These are phyloP conservation scores for Exephanes ischioxanthus DNA, from an alignment of 2,888 invertebrate genomes.

Conservation along the genomic window DNA sequence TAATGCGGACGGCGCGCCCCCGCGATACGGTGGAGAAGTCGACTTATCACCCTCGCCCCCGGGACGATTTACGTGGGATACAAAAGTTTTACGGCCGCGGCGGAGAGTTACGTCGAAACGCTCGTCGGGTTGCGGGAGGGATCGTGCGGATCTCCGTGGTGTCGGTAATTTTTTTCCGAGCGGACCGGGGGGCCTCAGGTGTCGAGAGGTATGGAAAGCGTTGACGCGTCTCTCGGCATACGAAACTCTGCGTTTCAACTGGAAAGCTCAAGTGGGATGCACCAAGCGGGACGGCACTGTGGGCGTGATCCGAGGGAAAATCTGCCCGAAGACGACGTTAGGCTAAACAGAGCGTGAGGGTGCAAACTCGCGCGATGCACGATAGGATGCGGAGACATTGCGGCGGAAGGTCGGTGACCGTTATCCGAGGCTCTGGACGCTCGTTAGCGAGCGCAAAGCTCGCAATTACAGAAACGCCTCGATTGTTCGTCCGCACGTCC, in stretches of 20 bases:
- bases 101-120: not conserved
- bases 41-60: constrained; percentile 22
- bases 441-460: constrained; percentile 53
- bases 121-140: not conserved
- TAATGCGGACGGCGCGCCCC: constrained; percentile 23
- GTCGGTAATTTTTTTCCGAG: constrained; percentile 3
- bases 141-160: constrained; percentile 2
- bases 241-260: constrained; percentile 8
- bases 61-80: constrained; percentile 46
- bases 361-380: constrained; percentile 35
- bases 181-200: not conserved
- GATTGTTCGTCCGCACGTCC: constrained; percentile 51
- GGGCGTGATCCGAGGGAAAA: not conserved
- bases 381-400: constrained; percentile 29
- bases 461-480: constrained; percentile 46
- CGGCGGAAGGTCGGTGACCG: constrained; percentile 3
- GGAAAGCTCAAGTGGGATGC: not conserved
- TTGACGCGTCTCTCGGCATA: constrained; percentile 12
- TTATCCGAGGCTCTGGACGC: constrained; percentile 27
- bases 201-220: not conserved
- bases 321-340: constrained; percentile 26
- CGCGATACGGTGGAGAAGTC: constrained; percentile 4
- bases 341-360: not conserved
- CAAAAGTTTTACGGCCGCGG: constrained; percentile 41
- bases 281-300: not conserved